Base-by-base conservation (phyloP, 2,888 invertebrate genomes). In the Drosophila suboccidentalis region DNA sequence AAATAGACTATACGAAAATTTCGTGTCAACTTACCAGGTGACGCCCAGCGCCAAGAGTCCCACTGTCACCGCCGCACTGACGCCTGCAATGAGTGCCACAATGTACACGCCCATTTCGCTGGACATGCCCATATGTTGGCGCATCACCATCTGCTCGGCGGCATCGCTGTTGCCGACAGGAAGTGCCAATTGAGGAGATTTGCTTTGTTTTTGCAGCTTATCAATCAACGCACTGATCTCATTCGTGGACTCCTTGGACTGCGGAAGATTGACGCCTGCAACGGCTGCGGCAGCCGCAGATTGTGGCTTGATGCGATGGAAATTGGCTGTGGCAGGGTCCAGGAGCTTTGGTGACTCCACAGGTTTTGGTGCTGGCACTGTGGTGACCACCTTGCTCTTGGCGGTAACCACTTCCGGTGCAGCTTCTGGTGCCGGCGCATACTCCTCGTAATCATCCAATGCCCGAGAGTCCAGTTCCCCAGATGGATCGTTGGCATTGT, bases 51-150 rank as follows among this genome's bases (percentile, higher is more conserved):
- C 95, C 26, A 95, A 87, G 13, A 95, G 86, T 0, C 94, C 94
- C 77, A 96, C 94, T 2, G 94, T 93, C 4, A 95, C 93, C 0
- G 95, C 95, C 1, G 95, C 94, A 70, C 94, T 95, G 0, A 95
- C 93, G 1, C 95, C 95, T 0, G 95, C 95, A 26, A 96, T 93
- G 9, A 95, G 91, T 0, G 95, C 95, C 51, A 95, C 94, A 5
- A 95, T 93, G 89, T 95, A 95, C 71, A 95, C 93, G 60, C 93
- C 92, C 89, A 92, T 89, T 26, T 92, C 92, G 44, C 91, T 91
- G 60, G 91, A 91, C 50, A 93, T 91, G 36, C 93, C 92, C 79
- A 93, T 75, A 65, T 92, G 93, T 71, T 93, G 92, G 8, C 92
- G 91, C 47, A 92, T 76, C 38, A 93, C 93, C 19, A 89, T 77